A percentile compares a stretch with the other conserved stretches of the same genome.
phyloP scores from a whole-genome alignment of 2,113 vertebrate genomes.

The Rhinoderma darwinii region DNA sequence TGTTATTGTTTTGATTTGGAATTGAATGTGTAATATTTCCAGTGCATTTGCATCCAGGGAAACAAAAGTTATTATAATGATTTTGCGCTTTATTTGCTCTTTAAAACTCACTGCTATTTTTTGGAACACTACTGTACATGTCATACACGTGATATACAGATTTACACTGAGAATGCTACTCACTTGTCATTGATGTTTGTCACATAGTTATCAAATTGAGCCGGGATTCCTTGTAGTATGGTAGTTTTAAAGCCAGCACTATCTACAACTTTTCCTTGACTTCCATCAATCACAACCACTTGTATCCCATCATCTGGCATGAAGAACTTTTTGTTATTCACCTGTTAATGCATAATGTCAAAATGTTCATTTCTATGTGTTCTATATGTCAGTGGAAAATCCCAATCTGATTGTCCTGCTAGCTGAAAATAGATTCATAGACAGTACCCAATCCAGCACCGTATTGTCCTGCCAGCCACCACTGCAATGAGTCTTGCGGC shows the following conservation, averaged over 20 bases:
- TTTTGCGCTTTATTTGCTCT: no score
- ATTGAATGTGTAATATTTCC: no score
- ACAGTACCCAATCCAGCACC: not conserved
- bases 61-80: no score
- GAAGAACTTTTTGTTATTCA: conserved; percentile 81
- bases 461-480: no score
- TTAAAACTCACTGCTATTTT: no score
- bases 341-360: conserved; percentile 70
- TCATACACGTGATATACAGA: not conserved
- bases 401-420: not conserved
- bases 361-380: not conserved
- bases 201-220: conserved; percentile 86
- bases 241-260: conserved; percentile 79
- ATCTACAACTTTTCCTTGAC: conserved; percentile 80
- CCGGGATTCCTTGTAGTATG: conserved; percentile 86
- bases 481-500: no score
- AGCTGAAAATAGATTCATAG: not conserved
- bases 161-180: conserved; percentile 64
- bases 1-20: no score
- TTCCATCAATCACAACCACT: conserved; percentile 84
- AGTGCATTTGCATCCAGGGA: no score
- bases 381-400: not conserved
- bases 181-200: conserved; percentile 82
- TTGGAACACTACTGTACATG: not conserved
- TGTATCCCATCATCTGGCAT: conserved; percentile 87